Evolutionary conservation across 1,140 invertebrate genomes (phyloP).

Genomic region (Halesus radiatus): DNA sequence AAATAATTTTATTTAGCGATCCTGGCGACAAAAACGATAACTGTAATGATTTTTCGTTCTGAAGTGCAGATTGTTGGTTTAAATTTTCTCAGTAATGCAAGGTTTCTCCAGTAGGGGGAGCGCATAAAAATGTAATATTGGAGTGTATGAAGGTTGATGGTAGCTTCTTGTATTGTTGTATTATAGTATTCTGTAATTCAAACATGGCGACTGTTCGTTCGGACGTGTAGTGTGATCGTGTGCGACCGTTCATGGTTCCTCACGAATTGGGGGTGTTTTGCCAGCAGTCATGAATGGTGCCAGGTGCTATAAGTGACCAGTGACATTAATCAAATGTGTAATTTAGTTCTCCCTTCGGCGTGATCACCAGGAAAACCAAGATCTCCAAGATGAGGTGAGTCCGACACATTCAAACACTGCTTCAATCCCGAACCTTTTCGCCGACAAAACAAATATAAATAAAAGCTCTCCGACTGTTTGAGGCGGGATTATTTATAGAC

Average conservation of each 20-base stretch:
- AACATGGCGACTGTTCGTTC: conserved; percentile 43
- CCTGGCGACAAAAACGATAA: too few species aligned
- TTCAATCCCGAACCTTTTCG: conserved; percentile 13
- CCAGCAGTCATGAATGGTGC: conserved; percentile 41
- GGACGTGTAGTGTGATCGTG: conserved; percentile 39
- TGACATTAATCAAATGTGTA: conserved; percentile 46
- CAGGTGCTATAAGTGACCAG: conserved; percentile 41
- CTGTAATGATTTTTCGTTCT: too few species aligned
- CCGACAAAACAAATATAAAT: conserved; percentile 46
- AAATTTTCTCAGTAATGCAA: too few species aligned
- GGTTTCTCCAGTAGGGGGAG: too few species aligned
- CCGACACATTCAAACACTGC: background rate
- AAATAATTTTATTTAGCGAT: too few species aligned
- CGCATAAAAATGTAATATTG: background rate
- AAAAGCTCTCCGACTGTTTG: conserved; percentile 17
- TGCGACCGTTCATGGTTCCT: conserved; percentile 2
- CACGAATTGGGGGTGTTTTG: conserved; percentile 23
- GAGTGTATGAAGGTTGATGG: background rate
- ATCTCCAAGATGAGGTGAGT: conserved; percentile 46
- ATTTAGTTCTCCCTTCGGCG: conserved; percentile 26
- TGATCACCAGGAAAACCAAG: conserved; percentile 42
- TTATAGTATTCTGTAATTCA: conserved; percentile 22
- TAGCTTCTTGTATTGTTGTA: background rate
- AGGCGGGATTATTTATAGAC: conserved; percentile 41
- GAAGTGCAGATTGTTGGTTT: too few species aligned